Evolutionary conservation across 1,140 invertebrate species (phyloP).

Genomic region (Heliconius hermathena): DNA sequence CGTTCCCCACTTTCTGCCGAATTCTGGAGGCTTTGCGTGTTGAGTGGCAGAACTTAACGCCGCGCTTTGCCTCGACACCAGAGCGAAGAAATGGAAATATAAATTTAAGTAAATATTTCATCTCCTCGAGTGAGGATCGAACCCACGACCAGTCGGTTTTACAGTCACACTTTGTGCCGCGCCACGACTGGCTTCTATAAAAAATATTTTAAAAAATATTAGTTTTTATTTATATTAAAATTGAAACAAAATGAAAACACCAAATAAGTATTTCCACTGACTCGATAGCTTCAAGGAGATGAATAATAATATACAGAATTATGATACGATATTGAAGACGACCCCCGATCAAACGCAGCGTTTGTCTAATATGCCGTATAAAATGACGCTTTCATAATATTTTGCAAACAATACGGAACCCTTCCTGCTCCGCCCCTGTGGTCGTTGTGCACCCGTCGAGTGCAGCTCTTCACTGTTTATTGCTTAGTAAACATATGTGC

Average conservation of each 20-base stretch:
- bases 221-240: neutral
- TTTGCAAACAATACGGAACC: conserved; percentile 78
- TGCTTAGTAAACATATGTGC: conserved; percentile 53
- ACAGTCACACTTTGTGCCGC: too few relatives aligned
- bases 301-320: conserved; percentile 61
- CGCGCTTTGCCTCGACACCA: too few relatives aligned
- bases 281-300: conserved; percentile 32
- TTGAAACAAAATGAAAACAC: neutral
- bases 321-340: conserved; percentile 75
- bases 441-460: conserved; percentile 63
- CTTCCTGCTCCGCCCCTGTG: conserved; percentile 61
- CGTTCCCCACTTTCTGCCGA: too few relatives aligned
- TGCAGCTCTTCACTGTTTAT: conserved; percentile 62
- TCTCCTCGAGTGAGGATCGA: too few relatives aligned
- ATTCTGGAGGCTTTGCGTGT: too few relatives aligned
- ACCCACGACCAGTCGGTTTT: too few relatives aligned
- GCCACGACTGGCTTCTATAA: too few relatives aligned
- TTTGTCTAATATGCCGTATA: conserved; percentile 75
- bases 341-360: conserved; percentile 73
- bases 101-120: too few relatives aligned
- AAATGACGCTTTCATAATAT: conserved; percentile 80
- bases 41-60: too few relatives aligned
- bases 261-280: neutral
- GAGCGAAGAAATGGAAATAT: too few relatives aligned
- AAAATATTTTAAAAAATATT: too few relatives aligned